Conservation (phyloP, 2,888 invertebrate species). For the Andrena chrysosceles region DNA sequence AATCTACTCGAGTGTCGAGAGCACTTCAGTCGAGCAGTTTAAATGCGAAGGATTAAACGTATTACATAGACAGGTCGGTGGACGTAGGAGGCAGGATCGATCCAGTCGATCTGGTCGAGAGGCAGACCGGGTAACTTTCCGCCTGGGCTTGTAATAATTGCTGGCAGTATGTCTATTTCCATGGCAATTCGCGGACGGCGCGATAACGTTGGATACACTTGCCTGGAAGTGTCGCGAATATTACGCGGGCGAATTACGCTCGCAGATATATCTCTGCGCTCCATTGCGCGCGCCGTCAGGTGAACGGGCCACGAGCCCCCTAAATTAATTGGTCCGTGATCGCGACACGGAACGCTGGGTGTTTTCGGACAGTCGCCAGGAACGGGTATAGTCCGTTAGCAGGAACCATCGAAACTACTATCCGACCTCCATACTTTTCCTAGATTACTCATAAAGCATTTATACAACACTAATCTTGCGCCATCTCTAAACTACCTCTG, state of each 20-base stretch:
- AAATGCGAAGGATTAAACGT: neutral
- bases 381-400: neutral
- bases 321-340: conserved; percentile 58
- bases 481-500: no score
- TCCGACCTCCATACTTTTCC: no score
- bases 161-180: conserved; percentile 44
- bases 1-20: neutral
- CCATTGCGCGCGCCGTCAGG: conserved; percentile 43
- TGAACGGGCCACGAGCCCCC: conserved; percentile 38
- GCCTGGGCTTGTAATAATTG: conserved; percentile 48
- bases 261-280: conserved; percentile 13
- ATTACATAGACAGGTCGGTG: no score
- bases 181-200: conserved; percentile 37
- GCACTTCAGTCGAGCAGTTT: neutral
- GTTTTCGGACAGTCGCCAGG: conserved; percentile 30
- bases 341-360: conserved; percentile 15
- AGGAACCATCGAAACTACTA: neutral
- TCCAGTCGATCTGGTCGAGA: conserved; percentile 45
- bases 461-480: neutral
- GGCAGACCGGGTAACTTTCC: conserved; percentile 37
- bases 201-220: conserved; percentile 32
- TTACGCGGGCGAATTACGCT: conserved; percentile 25
- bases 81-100: conserved; percentile 46
- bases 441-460: neutral
- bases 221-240: conserved; percentile 25